Evolutionary conservation across 2,797 vertebrate genomes (phyloP).

Genomic region (Eupleurogrammus muticus): DNA sequence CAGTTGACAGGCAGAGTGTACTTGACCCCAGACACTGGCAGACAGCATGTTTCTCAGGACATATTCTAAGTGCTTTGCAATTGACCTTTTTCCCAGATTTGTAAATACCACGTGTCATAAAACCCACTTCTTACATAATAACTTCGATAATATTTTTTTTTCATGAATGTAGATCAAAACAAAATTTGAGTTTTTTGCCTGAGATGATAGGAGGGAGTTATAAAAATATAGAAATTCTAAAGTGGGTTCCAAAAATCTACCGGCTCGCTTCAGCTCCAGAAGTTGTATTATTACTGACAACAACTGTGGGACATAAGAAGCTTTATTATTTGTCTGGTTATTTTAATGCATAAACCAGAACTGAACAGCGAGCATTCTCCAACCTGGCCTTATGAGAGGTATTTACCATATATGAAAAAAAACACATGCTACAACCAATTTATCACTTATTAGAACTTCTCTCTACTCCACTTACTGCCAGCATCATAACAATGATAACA

Average conservation of each 20-base stretch:
- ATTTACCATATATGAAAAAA: not conserved
- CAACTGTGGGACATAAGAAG: not conserved
- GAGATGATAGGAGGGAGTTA: not conserved
- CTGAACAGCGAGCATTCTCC: not conserved
- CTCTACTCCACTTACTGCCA: not conserved
- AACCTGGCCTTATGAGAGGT: not conserved
- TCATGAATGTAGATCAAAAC: not conserved
- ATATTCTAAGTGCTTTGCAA: not conserved
- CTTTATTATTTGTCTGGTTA: not conserved
- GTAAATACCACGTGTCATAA: not conserved
- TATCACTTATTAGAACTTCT: not conserved
- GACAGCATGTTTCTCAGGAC: not conserved
- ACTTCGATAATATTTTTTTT: no score
- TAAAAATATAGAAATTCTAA: not conserved
- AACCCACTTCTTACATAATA: not conserved
- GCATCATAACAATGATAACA: conserved; percentile 1
- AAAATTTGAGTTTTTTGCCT: not conserved
- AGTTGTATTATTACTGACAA: not conserved
- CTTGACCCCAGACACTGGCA: not conserved
- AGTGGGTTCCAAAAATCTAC: conserved; percentile 2
- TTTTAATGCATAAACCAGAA: conserved; percentile 3
- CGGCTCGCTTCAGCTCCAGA: not conserved
- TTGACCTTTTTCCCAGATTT: conserved; percentile 13
- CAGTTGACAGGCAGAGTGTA: conserved; percentile 22
- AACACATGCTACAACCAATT: not conserved